Evolutionary conservation across 2,888 invertebrate genomes (phyloP).

Genomic region (Actias luna): DNA sequence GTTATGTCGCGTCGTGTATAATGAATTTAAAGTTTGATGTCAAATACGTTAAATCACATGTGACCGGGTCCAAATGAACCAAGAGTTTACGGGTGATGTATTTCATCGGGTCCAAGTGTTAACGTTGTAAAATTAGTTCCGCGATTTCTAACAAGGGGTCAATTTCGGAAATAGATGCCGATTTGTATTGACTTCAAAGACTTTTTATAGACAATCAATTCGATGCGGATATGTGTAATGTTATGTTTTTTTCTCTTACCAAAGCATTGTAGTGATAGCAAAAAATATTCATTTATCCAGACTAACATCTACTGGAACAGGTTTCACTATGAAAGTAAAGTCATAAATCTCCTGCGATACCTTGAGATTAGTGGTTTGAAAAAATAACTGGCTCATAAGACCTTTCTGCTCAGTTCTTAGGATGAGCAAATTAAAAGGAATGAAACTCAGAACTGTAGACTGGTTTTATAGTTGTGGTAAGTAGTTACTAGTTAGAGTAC

Average conservation of each 20-base stretch:
- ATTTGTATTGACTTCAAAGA: constrained; percentile 35
- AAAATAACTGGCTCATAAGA: no score
- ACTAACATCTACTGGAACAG: no score
- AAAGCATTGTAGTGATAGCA: no score
- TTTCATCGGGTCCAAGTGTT: constrained; percentile 69
- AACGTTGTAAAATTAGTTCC: constrained; percentile 73
- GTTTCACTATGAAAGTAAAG: no score
- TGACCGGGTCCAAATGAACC: constrained; percentile 71
- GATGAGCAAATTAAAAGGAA: no score
- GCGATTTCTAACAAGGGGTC: constrained; percentile 64
- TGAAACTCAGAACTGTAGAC: no score
- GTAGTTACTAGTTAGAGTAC: no score
- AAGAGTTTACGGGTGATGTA: constrained; percentile 73
- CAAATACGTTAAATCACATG: constrained; percentile 55
- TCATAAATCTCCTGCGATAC: no score
- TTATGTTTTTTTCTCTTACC: constrained; percentile 58
- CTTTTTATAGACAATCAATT: constrained; percentile 29
- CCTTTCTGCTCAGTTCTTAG: no score
- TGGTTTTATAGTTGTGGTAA: no score
- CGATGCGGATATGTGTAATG: constrained; percentile 38
- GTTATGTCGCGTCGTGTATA: neutral
- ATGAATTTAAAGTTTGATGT: neutral
- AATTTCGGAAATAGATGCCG: constrained; percentile 53
- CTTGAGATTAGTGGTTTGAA: no score
- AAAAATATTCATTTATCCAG: no score